Evolutionary conservation across 2,797 vertebrate species (phyloP).

Genomic region (Enteromius viviparus): DNA sequence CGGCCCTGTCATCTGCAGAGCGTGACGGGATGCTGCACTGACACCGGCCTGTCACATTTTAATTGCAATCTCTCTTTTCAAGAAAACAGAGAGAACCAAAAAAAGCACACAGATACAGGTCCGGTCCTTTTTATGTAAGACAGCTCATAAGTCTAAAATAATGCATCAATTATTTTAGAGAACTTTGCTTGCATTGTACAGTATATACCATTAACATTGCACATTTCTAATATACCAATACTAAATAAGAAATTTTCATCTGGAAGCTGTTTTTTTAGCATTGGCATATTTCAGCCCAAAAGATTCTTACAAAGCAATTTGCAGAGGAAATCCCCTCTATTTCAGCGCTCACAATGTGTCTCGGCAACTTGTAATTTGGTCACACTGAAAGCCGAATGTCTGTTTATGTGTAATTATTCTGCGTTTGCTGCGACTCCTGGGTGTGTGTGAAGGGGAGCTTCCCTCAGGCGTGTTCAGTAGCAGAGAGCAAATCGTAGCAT

Average conservation of each 20-base stretch:
- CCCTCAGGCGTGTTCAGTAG: constrained; percentile 29
- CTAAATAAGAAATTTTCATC: neutral
- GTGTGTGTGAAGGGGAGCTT: constrained; percentile 12
- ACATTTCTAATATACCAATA: neutral
- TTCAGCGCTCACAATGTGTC: constrained; percentile 18
- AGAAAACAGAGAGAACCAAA: constrained; percentile 21
- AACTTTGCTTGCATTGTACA: neutral
- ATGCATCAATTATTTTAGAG: neutral
- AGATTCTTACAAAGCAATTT: constrained; percentile 31
- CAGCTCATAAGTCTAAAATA: neutral
- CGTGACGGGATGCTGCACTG: neutral
- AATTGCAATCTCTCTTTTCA: constrained; percentile 30
- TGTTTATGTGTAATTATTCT: constrained; percentile 50
- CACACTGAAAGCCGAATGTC: constrained; percentile 36
- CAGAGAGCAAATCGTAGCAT: constrained; percentile 23
- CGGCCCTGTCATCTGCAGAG: constrained; percentile 3
- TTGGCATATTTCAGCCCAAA: neutral
- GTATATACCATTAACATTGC: neutral
- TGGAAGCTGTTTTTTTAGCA: neutral
- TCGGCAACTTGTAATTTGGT: constrained; percentile 43
- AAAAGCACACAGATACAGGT: neutral
- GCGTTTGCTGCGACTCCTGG: neutral
- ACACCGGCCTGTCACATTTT: constrained; percentile 39
- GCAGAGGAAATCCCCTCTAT: constrained; percentile 51
- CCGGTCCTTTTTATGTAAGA: neutral